Evolutionary conservation across 2,888 invertebrate genomes (phyloP), one percentile per base, ranked within the genome.

Genomic region (Lamellibrachia columna): DNA sequence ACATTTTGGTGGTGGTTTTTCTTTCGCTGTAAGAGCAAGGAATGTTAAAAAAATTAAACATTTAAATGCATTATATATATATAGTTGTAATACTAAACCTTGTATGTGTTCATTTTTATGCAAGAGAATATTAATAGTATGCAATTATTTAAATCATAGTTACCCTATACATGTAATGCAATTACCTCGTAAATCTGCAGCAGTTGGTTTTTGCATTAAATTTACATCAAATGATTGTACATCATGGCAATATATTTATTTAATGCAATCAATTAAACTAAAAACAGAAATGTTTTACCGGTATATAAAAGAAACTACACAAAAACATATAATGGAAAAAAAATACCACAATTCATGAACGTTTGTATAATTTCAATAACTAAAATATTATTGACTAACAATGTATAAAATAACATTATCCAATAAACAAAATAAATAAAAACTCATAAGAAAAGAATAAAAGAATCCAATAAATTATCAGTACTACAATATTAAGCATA

Each of bases 21-120:
- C 75, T 22, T 75, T 75, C 75, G 22, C 75, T 75, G 75, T 75
- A 75, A 75, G 75, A 75, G 75, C 75, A 75, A 75, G 75, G 75
- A 75, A 75, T 6, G 75, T 22, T 22, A 22, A 75, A 75, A 3
- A 11, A 75, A n/a, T 22, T 22, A 15, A 22, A 6, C n/a, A 75
- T 75, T 22, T 75, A 75, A 75, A 75, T 75, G 6, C 22, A 22
- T 75, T 15, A 75, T 15, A 6, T 6, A 60, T 60, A 15, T 60
- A 60, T 11, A 55, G n/a, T 75, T 75, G 75, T 75, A 22, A n/a
- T 75, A 75, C 75, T 75, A 75, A 75, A 75, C 75, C 75, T 75
- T 11, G 75, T 75, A 6, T 75, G 75, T 22, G 22, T 6, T 0
- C 22, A 75, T 22, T 3, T 75, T 75, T 75, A 75, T 75, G 75